A percentile compares a stretch with the other conserved stretches of the same genome.
Evolutionary conservation across 2,888 invertebrate genomes (phyloP).

Genomic region (Drosophila nr. perissopoda): DNA sequence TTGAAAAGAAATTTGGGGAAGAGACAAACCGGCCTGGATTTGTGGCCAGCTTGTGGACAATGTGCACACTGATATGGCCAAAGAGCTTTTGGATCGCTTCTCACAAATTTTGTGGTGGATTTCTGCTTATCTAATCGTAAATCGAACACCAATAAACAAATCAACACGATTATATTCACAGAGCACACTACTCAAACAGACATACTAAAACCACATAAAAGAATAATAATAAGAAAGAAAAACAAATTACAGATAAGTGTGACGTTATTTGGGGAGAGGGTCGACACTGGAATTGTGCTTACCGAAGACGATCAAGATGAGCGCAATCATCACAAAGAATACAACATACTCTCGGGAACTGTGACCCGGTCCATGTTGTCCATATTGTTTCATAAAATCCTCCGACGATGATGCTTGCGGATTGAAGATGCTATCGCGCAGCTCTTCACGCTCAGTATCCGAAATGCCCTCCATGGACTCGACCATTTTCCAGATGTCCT

Average conservation of each 20-base stretch:
- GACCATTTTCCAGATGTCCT: constrained; percentile 87
- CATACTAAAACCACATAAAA: not conserved
- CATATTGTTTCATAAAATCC: constrained; percentile 70
- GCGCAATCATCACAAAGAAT: constrained; percentile 84
- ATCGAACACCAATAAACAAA: constrained; percentile 69
- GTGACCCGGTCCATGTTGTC: constrained; percentile 48
- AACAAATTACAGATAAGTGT: constrained; percentile 18
- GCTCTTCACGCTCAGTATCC: constrained; percentile 88
- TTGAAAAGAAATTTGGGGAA: constrained; percentile 3
- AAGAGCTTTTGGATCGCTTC: constrained; percentile 33
- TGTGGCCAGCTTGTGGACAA: constrained; percentile 7
- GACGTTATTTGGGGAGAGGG: constrained; percentile 28
- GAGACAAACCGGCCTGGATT: constrained; percentile 28
- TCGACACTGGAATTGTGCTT: constrained; percentile 65
- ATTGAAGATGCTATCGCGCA: constrained; percentile 86
- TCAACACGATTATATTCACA: constrained; percentile 36
- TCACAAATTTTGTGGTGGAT: constrained; percentile 54
- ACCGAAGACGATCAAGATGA: constrained; percentile 83
- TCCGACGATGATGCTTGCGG: constrained; percentile 84
- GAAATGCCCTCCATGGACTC: constrained; percentile 87
- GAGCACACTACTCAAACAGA: constrained; percentile 40
- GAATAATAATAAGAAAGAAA: not conserved
- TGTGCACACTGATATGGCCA: constrained; percentile 16
- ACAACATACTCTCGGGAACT: constrained; percentile 80
- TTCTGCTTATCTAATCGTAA: constrained; percentile 76